Base-by-base conservation (phyloP, 2,888 invertebrate genomes). In the Cylindroiulus punctatus region DNA sequence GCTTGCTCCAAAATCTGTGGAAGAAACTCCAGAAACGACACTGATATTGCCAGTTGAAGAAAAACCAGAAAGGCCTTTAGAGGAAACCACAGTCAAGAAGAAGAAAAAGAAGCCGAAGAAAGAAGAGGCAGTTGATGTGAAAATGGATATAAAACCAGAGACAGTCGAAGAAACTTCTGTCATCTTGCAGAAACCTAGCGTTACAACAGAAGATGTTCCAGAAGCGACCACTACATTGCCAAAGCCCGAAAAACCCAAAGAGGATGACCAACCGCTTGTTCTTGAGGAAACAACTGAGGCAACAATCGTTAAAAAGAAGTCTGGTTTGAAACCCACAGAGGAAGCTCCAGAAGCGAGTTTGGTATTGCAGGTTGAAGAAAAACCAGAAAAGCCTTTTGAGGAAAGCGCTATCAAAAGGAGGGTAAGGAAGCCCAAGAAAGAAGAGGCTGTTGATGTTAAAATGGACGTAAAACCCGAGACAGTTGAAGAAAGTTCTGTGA, bases 301-400 rank as follows among this genome's bases (percentile, higher is more conserved):
- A 17, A 84, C 83, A 12, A 26, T 65, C 26, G 26, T 65, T 26
- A 90, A 87, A 88, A 89, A 87, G 89, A 90, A 88, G 19, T 57
- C 87, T 8, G 76, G 81, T 17, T 1, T 7, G 10, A 83, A 85
- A n/a, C 19, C 52, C 36, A 42, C n/a, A 30, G 86, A 86, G n/a
- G 85, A 86, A 76, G 3, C 42, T 22, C 83, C 83, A 22, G 86
- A 87, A 87, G 22, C 82, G 10, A 76, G n/a, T 8, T 36, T 76
- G 12, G 17, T 30, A n/a, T 47, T 47, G 57, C 19, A 22, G 47
- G 22, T 76, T 26, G 44, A 84, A 26, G 44, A 84, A 17, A 83
- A 82, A 36, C 76, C 76, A 14, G 76, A 85, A 86, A 44, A 44
- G 17, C 32, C 76, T 26, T 30, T 30, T 5, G 76, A 76, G 17